Conservation (phyloP, 2,888 invertebrate species). For the Herminia tarsipennalis region DNA sequence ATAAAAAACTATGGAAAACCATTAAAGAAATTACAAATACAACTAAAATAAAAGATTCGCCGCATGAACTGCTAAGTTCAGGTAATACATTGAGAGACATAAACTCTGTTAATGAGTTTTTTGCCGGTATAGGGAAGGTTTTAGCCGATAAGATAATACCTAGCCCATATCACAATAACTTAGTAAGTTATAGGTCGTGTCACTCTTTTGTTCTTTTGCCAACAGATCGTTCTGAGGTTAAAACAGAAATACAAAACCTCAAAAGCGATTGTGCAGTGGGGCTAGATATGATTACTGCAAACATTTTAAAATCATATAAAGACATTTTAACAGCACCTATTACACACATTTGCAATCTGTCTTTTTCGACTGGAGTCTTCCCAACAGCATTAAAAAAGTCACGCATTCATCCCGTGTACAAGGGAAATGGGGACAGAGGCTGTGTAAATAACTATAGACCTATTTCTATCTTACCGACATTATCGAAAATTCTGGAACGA, state of each 20-base stretch:
- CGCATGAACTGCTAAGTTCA: not conserved
- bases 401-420: not conserved
- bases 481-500: no score
- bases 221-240: constrained; percentile 1
- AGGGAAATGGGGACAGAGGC: no score
- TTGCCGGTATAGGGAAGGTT: not conserved
- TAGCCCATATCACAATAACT: not conserved
- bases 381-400: constrained; percentile 3
- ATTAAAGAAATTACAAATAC: not conserved
- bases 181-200: not conserved
- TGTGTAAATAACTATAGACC: no score
- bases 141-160: not conserved
- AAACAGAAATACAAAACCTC: not conserved
- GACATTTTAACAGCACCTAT: constrained; percentile 1
- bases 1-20: not conserved
- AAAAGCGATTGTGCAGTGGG: constrained; percentile 5
- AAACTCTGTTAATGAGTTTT: not conserved
- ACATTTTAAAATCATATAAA: not conserved
- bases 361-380: constrained; percentile 6
- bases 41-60: no score
- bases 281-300: constrained; percentile 7
- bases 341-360: constrained; percentile 2
- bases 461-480: no score
- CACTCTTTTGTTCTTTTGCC: constrained; percentile 4
- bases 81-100: not conserved